Evolutionary conservation across 2,888 invertebrate species (phyloP).

Genomic region (Dolichomitus sp.): DNA sequence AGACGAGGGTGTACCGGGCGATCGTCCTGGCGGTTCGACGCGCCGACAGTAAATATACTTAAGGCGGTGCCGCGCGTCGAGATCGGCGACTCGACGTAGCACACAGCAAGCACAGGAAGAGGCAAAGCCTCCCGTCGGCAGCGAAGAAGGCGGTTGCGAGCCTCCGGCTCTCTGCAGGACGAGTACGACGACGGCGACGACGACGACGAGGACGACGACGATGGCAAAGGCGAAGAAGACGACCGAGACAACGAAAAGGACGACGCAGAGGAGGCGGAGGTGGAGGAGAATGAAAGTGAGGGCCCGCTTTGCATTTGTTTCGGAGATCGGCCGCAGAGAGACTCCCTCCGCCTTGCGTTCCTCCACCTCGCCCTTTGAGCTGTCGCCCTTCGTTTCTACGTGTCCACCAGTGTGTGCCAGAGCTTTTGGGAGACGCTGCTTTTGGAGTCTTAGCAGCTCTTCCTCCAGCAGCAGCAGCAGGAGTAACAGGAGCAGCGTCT

Average conservation of each 20-base stretch:
- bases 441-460: slow-evolving; percentile 10
- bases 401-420: slow-evolving; percentile 68
- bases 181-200: slow-evolving; percentile 43
- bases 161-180: slow-evolving; percentile 51
- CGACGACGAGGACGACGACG: slow-evolving; percentile 9
- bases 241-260: slow-evolving; percentile 18
- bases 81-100: slow-evolving; percentile 49
- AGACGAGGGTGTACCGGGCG: slow-evolving; percentile 57
- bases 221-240: slow-evolving; percentile 24
- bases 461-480: slow-evolving; percentile 28
- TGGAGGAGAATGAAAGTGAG: slow-evolving; percentile 56
- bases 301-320: slow-evolving; percentile 84
- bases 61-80: slow-evolving; percentile 77
- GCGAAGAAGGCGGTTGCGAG: slow-evolving; percentile 56
- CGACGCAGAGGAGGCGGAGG: slow-evolving; percentile 27
- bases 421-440: slow-evolving; percentile 41
- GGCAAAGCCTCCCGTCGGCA: slow-evolving; percentile 56
- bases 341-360: slow-evolving; percentile 58
- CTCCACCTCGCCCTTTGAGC: slow-evolving; percentile 77
- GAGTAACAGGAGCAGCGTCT: background rate
- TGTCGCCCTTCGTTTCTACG: slow-evolving; percentile 78
- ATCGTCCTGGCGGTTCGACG: slow-evolving; percentile 70
- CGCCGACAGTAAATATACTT: slow-evolving; percentile 81
- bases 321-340: slow-evolving; percentile 75
- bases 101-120: slow-evolving; percentile 28